Conservation (phyloP, 2,113 vertebrate genomes). For the Sprattus sprattus region DNA sequence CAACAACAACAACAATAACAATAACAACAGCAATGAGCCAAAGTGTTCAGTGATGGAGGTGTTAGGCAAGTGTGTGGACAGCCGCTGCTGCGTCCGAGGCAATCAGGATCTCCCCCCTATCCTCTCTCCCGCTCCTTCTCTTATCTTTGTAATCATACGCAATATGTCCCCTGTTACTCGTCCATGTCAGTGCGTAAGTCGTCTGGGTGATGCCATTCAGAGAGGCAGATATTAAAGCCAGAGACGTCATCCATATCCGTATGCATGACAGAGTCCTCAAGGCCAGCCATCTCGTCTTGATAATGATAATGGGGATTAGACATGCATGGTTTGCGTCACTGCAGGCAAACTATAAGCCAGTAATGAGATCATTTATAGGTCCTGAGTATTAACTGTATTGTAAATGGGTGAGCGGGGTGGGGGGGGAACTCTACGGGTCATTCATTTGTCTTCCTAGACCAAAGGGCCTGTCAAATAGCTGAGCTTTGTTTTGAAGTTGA, state of each 20-base stretch:
- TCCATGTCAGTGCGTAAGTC: conserved; percentile 2
- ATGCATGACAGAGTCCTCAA: conserved; percentile 27
- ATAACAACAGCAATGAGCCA: background rate
- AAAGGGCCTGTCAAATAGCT: conserved; percentile 14
- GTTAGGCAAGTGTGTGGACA: background rate
- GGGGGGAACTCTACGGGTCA: conserved; percentile 34
- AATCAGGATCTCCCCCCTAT: background rate
- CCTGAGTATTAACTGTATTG: conserved; percentile 33
- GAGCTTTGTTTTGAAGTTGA: conserved; percentile 17
- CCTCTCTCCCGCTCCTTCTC: background rate
- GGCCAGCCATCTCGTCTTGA: conserved; percentile 32
- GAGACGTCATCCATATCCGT: conserved; percentile 33
- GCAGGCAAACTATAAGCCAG: conserved; percentile 33
- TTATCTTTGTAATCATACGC: background rate
- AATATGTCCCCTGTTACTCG: background rate
- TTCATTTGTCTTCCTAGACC: conserved; percentile 21
- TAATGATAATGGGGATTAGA: conserved; percentile 38
- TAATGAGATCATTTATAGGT: conserved; percentile 45
- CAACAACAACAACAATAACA: background rate
- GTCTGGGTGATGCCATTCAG: conserved; percentile 20
- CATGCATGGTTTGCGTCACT: conserved; percentile 36
- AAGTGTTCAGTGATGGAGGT: background rate
- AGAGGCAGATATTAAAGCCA: conserved; percentile 24
- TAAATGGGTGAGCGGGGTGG: background rate
- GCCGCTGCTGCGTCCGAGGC: background rate